Percentiles rank a stretch among this genome's conserved stretches.
Conservation (phyloP, 2,113 vertebrate genomes). For the Seriola aureovittata region DNA sequence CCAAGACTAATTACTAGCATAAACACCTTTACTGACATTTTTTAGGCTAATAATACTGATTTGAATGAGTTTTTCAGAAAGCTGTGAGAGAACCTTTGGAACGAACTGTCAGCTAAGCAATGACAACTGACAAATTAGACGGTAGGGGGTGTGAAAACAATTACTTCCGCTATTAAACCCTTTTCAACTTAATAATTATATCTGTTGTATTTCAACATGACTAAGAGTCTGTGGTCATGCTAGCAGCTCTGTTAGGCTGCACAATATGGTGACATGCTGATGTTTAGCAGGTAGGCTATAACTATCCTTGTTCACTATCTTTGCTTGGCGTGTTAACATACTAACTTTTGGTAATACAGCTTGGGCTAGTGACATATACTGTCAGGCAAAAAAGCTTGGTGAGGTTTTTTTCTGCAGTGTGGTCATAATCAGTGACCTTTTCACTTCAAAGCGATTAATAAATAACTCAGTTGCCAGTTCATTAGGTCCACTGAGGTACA, state of each 20-base stretch:
- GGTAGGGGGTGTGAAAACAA: not conserved
- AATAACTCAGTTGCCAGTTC: conserved; percentile 5
- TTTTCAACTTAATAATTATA: no score
- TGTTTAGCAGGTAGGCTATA: no score
- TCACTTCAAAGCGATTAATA: conserved; percentile 1
- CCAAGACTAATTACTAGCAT: not conserved
- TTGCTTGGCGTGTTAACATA: no score
- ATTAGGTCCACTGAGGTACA: not conserved
- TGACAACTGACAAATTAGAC: not conserved
- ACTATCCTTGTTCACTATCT: no score
- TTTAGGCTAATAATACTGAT: not conserved
- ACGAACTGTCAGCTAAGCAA: not conserved
- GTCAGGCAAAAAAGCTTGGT: not conserved
- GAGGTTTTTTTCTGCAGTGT: not conserved
- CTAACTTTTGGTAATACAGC: no score
- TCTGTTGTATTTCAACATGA: no score
- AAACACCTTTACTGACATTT: not conserved
- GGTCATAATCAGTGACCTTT: conserved; percentile 4
- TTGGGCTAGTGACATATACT: not conserved
- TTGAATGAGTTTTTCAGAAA: not conserved
- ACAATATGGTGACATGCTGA: no score
- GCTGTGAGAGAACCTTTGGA: not conserved
- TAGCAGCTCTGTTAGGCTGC: no score
- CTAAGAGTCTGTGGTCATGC: no score
- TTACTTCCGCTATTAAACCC: not conserved